Base-by-base conservation (phyloP, 1,140 invertebrate species). In the Monomorium pharaonis region DNA sequence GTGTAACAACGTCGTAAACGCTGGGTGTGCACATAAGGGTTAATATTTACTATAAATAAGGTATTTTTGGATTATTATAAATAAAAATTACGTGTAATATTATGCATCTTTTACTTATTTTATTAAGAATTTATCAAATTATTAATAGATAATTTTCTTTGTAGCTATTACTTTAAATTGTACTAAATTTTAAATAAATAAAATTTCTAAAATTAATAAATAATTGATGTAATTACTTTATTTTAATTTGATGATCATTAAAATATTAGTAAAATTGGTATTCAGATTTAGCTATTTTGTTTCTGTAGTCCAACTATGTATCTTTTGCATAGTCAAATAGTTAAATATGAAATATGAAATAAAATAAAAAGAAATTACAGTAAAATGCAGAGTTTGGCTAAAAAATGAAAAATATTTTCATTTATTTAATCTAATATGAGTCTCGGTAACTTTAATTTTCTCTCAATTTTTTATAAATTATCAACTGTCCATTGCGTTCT, bases 401-500 rank as follows among this genome's bases (percentile, higher is more conserved):
- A 76, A 76, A 42, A 44, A 44, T n/a, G 6, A 51, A 62, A 47
- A 65, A 42, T 42, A 74, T 56, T 80, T 56, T 12, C 18, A 1
- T 88, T 67, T 60, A 5, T 16, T 6, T n/a, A 1, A 70, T 47
- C 30, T 51, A 83, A 74, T 70, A 54, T 7, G 90, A 91, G 84
- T 91, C 84, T 93, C 92, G 87, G 78, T 93, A 92, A 89, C 86
- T 92, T 94, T 89, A 88, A 72, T 75, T 75, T 81, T 18, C 5
- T 42, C 67, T 33, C 27, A 6, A 60, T 2, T 62, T 44, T 42
- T 1, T n/a, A 18, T 70, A 16, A 80, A 74, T 33, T 86, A 89
- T 85, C 93, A 95, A 94, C 92, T 94, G 33, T 94, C 93, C 92
- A 92, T 94, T 14, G 84, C 24, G 18, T 62, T 85, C 21, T 92